These are phyloP conservation scores for Phymanthus crucifer DNA, from an alignment of 92 coral and sea anemone species.

Conservation along the genomic window DNA sequence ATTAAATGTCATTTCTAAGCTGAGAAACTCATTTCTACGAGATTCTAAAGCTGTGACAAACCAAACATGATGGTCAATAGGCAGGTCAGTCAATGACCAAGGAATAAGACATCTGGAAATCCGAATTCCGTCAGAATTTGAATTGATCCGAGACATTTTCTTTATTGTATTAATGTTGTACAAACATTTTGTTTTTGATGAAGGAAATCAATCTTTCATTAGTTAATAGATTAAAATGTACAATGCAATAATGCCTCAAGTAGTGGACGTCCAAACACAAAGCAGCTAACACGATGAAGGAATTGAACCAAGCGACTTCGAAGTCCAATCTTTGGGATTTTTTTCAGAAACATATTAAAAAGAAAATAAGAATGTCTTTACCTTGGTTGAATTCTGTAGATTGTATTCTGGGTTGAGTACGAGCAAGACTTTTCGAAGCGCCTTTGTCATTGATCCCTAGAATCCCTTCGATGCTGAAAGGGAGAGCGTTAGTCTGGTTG, in stretches of 20 bases:
- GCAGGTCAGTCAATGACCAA: too few relatives aligned
- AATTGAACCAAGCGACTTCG: not conserved
- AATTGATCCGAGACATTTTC: not conserved
- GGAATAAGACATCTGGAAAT: not conserved
- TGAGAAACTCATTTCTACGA: not conserved
- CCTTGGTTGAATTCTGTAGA: not conserved
- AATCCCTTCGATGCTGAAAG: conserved; percentile 83
- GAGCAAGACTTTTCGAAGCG: not conserved
- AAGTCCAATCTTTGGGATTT: not conserved
- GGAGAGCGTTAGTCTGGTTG: conserved; percentile 29
- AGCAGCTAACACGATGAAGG: not conserved
- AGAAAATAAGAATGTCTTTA: not conserved
- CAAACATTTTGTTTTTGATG: not conserved
- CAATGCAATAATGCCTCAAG: not conserved
- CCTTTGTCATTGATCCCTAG: conserved; percentile 49
- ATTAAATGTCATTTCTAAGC: not conserved
- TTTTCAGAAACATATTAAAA: not conserved
- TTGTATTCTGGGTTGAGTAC: not conserved
- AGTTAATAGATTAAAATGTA: not conserved
- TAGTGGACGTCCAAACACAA: too few relatives aligned
- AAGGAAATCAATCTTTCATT: not conserved
- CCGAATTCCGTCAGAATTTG: not conserved
- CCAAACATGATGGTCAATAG: not conserved
- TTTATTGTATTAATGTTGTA: not conserved
- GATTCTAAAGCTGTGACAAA: not conserved